Evolutionary conservation across 2,797 vertebrate species (phyloP).

Genomic region (Molossus alvarezi): DNA sequence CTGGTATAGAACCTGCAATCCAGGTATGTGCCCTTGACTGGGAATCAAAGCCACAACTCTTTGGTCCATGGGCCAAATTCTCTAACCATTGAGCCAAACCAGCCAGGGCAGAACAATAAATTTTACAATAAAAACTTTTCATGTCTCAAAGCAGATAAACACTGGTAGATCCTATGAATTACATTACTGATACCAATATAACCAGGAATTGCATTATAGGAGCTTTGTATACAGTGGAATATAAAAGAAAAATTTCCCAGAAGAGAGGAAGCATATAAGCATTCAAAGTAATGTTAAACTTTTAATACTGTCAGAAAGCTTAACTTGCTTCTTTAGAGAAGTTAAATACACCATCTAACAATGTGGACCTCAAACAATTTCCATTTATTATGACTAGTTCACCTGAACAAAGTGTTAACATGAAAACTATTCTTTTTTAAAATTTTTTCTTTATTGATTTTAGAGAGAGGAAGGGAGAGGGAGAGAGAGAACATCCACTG

Average conservation of each 20-base stretch:
- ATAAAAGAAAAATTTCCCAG: slow-evolving; percentile 39
- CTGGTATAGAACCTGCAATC: no score
- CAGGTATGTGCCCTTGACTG: no score
- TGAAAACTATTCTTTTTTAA: not conserved
- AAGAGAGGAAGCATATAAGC: slow-evolving; percentile 1
- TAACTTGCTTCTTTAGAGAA: slow-evolving; percentile 63
- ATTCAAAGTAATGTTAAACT: slow-evolving; percentile 57
- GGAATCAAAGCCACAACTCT: no score
- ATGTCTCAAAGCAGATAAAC: slow-evolving; percentile 11
- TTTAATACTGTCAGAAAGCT: not conserved
- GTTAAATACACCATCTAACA: not conserved
- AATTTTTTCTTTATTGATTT: no score
- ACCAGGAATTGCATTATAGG: not conserved
- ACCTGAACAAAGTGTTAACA: slow-evolving; percentile 15
- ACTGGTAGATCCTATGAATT: slow-evolving; percentile 19
- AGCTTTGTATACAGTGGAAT: not conserved
- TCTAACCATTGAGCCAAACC: no score
- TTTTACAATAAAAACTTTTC: not conserved
- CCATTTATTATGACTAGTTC: slow-evolving; percentile 8
- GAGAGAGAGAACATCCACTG: no score
- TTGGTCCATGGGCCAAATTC: no score
- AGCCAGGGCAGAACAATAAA: not conserved
- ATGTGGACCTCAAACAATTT: not conserved
- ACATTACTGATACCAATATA: not conserved
- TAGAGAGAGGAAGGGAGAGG: no score